Evolutionary conservation across 2,888 invertebrate genomes (phyloP).

Genomic region (Oscheius myriophilus): DNA sequence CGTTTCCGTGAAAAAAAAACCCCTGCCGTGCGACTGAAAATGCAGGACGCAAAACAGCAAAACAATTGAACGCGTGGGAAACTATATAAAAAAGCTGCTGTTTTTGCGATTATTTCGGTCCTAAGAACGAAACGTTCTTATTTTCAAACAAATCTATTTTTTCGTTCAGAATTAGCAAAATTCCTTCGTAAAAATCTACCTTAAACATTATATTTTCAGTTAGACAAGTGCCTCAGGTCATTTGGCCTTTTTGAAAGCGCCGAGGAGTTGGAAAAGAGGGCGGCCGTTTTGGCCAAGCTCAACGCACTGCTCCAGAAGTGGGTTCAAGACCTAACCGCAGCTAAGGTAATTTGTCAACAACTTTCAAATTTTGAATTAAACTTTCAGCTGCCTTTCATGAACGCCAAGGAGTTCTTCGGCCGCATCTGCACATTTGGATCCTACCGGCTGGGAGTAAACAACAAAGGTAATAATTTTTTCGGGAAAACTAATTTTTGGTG

Average conservation of each 20-base stretch:
- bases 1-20: no score
- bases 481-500: neutral
- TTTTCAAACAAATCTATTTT: no score
- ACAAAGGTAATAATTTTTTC: slow-evolving; percentile 78
- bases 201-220: slow-evolving; percentile 26
- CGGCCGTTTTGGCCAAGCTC: slow-evolving; percentile 78
- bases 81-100: no score
- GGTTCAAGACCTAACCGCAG: slow-evolving; percentile 88
- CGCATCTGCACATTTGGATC: slow-evolving; percentile 99
- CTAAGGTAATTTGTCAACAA: slow-evolving; percentile 70
- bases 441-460: slow-evolving; percentile 88
- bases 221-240: slow-evolving; percentile 44
- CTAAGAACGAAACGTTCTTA: no score
- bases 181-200: no score
- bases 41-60: no score
- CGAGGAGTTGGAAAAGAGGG: slow-evolving; percentile 62
- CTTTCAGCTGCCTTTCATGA: slow-evolving; percentile 82
- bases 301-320: slow-evolving; percentile 91
- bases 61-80: no score
- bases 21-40: no score
- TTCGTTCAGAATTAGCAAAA: no score
- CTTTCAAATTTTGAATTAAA: neutral
- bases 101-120: no score
- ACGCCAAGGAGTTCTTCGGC: slow-evolving; percentile 89
- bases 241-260: slow-evolving; percentile 63